A percentile compares a stretch with the other conserved stretches of the same genome.
Evolutionary conservation across 2,113 vertebrate species (phyloP).

Genomic region (Rousettus leschenaultii): DNA sequence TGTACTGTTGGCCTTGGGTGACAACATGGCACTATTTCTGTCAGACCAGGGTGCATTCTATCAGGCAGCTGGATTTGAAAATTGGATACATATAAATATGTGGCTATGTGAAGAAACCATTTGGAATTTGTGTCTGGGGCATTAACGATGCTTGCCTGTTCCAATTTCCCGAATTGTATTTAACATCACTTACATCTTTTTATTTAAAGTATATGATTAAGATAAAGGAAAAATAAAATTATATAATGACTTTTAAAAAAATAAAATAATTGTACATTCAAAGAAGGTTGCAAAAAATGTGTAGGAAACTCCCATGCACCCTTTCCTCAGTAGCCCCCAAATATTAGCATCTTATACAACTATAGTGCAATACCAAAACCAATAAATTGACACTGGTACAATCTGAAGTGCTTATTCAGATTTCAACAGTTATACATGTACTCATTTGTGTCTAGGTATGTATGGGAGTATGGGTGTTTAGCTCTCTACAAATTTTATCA

Average conservation of each 20-base stretch:
- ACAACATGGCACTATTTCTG: not conserved
- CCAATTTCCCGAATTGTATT: not conserved
- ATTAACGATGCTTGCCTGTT: conserved; percentile 4
- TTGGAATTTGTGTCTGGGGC: not conserved
- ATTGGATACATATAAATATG: not conserved
- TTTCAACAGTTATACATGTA: no score
- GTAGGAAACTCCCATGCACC: no score
- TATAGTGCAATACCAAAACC: no score
- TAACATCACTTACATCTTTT: not conserved
- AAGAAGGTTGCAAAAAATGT: no score
- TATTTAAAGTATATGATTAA: conserved; percentile 15
- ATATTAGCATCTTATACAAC: no score
- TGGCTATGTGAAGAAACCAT: not conserved
- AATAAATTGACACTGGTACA: no score
- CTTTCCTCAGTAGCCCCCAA: no score
- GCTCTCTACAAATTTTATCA: no score
- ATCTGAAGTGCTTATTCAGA: no score
- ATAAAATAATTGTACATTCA: no score
- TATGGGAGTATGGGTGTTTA: no score
- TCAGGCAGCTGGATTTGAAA: not conserved
- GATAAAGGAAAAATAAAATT: conserved; percentile 19
- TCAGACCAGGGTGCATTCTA: not conserved
- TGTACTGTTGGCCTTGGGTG: not conserved
- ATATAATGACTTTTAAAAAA: not conserved
- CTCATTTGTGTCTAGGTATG: no score